A percentile compares a stretch with the other conserved stretches of the same genome.
phyloP scores from a whole-genome alignment of 2,888 invertebrate genomes.

The Pilophorus perplexus region DNA sequence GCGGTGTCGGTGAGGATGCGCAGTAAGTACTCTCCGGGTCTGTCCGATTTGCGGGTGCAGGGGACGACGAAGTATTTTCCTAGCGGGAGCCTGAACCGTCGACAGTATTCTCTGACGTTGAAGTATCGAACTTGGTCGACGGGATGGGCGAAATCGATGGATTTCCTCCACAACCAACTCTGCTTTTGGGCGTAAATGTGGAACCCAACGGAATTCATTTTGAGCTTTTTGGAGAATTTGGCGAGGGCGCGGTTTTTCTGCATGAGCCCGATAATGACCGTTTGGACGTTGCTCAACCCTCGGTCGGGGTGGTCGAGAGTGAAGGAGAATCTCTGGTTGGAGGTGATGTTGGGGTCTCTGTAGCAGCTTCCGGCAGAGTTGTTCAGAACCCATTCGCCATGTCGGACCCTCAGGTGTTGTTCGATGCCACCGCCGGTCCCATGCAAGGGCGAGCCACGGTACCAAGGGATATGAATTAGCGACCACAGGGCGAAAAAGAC shows the following conservation, averaged over 20 bases:
- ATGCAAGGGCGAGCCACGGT: background rate
- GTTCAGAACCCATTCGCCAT: background rate
- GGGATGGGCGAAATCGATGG: background rate
- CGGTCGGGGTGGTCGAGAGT: background rate
- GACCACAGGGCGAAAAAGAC: background rate
- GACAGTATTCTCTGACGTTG: background rate
- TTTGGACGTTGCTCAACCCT: background rate
- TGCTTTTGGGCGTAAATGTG: background rate
- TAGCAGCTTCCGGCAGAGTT: background rate
- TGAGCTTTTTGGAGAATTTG: background rate
- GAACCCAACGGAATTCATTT: background rate
- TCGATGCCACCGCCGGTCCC: background rate
- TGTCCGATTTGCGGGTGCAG: conserved; percentile 2
- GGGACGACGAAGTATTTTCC: background rate
- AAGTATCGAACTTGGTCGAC: background rate
- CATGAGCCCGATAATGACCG: background rate
- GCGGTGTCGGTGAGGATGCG: conserved; percentile 1
- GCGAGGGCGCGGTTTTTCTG: background rate
- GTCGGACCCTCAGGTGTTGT: background rate
- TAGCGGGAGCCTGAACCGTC: background rate
- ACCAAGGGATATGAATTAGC: background rate
- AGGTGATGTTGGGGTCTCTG: background rate
- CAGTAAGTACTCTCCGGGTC: background rate
- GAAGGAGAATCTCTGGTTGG: conserved; percentile 1
- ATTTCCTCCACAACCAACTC: background rate